Percentiles rank a stretch among this genome's conserved stretches.
Evolutionary conservation across 2,888 invertebrate genomes (phyloP).

Genomic region (Drosophila tanythrix): DNA sequence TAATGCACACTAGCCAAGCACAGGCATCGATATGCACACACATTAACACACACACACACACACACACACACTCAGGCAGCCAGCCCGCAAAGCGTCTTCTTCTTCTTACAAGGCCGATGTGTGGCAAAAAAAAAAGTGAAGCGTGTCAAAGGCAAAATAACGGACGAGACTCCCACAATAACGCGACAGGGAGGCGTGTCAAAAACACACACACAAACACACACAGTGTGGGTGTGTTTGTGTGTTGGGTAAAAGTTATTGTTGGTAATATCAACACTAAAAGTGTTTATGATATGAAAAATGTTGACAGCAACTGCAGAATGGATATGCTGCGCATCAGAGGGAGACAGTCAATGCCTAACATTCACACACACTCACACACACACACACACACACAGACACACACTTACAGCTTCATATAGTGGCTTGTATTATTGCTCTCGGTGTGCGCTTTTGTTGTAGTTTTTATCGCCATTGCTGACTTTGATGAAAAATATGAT

Average conservation of each 20-base stretch:
- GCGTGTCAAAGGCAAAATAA: constrained; percentile 34
- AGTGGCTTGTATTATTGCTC: constrained; percentile 59
- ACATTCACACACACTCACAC: constrained; percentile 14
- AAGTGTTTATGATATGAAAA: constrained; percentile 80
- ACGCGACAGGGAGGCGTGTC: constrained; percentile 38
- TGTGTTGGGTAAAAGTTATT: constrained; percentile 69
- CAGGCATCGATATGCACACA: constrained; percentile 26
- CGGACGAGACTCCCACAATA: constrained; percentile 36
- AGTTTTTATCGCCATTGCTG: constrained; percentile 70
- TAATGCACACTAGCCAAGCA: background rate
- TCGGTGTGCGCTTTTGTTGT: constrained; percentile 56
- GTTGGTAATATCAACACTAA: constrained; percentile 80
- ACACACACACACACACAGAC: background rate
- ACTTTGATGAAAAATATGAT: constrained; percentile 80
- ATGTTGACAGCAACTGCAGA: constrained; percentile 80
- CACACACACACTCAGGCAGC: constrained; percentile 2
- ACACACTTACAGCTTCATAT: constrained; percentile 33
- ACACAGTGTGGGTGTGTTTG: constrained; percentile 18
- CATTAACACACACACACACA: constrained; percentile 12
- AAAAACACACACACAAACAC: constrained; percentile 1
- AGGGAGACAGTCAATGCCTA: constrained; percentile 39
- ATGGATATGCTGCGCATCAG: constrained; percentile 61
- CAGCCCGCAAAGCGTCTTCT: constrained; percentile 16
- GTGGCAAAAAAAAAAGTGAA: constrained; percentile 31
- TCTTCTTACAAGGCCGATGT: constrained; percentile 43